A percentile compares a stretch with the other conserved stretches of the same genome.
These are phyloP conservation scores for Anniella stebbinsi DNA, from an alignment of 2,797 vertebrate species.

Conservation along the genomic window DNA sequence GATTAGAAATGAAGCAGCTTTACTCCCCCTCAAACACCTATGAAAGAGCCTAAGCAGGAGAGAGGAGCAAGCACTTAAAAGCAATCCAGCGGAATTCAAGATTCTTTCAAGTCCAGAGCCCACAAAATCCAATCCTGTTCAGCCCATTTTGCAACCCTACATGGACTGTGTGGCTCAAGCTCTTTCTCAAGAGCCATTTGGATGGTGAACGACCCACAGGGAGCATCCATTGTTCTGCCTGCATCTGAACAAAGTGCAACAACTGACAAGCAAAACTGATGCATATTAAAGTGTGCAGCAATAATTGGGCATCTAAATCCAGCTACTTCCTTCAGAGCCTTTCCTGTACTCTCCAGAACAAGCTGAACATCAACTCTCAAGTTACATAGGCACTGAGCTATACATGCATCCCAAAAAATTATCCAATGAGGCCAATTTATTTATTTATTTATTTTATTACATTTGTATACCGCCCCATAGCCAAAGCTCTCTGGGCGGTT, in stretches of 20 bases:
- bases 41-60: constrained; percentile 45
- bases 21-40: constrained; percentile 32
- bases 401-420: not conserved
- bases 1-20: not conserved
- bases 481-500: too few relatives aligned
- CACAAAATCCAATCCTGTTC: constrained; percentile 35
- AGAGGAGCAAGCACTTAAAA: constrained; percentile 28
- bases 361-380: not conserved
- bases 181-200: not conserved
- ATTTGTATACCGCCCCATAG: too few relatives aligned
- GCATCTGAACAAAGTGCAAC: not conserved
- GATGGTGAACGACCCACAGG: not conserved
- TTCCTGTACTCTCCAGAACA: not conserved
- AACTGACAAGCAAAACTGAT: not conserved
- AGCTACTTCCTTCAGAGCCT: not conserved
- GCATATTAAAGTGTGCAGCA: not conserved
- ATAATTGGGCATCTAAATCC: not conserved
- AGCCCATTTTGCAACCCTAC: constrained; percentile 16
- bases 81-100: constrained; percentile 64
- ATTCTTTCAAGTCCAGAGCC: constrained; percentile 62
- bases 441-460: too few relatives aligned
- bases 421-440: accelerated
- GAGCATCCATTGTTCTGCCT: not conserved
- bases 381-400: not conserved
- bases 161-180: constrained; percentile 33